Base-by-base conservation (phyloP, 2,888 invertebrate species). In the Priocnemis perturbator region DNA sequence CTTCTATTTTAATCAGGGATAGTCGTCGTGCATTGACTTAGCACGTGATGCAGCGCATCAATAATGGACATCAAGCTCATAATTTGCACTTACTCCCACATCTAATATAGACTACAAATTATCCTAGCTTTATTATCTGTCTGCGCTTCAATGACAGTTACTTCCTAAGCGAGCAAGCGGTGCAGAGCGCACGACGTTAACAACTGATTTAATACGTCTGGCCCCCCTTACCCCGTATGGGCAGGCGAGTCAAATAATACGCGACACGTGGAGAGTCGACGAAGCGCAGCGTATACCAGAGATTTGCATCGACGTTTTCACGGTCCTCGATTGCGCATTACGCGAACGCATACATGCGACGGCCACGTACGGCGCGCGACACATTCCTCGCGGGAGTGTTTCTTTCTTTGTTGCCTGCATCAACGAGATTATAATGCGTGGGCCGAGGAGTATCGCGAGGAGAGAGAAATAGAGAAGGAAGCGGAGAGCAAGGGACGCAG, bases 351-450 rank as follows among this genome's bases (percentile, higher is more conserved):
- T 30, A 56, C 69, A 61, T 67, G 66, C 61, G 62, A 52, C 56
- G 62, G 55, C 65, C 61, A 60, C 53, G 47, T 60, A 62, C 60
- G 64, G 48, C 26, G 66, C 57, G 61, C 62, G 61, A 60, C 65
- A 58, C 67, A 60, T 66, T 73, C 57, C 47, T 59, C 60, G 53
- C 52, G 50, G 37, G 53, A 57, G 20, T 44, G 58, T 37, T 15
- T 61, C 44, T 57, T 59, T 37, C n/a, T 48, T 50, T 48, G 23
- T 26, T 14, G 21, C 53, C 37, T 45, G 73, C 64, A 67, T 66
- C 69, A 53, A 20, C 64, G 52, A 55, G 63, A 69, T 74, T 62
- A 64, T 64, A 44, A 64, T 48, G 69, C 69, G 76, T 63, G 69
- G 72, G 65, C 45, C 20, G 52, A 37, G 45, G 62, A 14, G 48